Evolutionary conservation across 2,113 vertebrate species (phyloP).

Genomic region (Sinocyclocheilus rhinocerous): DNA sequence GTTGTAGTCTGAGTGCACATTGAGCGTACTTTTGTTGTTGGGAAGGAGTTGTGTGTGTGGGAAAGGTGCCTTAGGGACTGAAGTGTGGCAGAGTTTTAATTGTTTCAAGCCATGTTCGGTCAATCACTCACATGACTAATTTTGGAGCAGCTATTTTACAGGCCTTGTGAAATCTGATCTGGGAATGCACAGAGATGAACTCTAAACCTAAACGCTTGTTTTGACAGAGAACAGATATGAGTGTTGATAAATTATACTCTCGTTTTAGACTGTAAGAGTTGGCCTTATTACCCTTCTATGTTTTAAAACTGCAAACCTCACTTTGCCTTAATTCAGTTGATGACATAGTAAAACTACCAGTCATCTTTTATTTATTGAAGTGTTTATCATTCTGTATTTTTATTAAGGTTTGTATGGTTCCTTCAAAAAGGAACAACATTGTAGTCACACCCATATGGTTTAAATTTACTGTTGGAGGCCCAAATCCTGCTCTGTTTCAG

Average conservation of each 20-base stretch:
- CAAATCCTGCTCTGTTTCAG: background rate
- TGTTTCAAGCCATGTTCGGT: background rate
- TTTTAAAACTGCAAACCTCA: conserved; percentile 48
- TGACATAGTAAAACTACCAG: conserved; percentile 37
- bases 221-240: background rate
- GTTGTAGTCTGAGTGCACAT: too few species aligned
- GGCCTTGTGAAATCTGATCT: conserved; percentile 48
- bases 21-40: background rate
- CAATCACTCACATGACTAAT: conserved; percentile 11
- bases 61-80: background rate
- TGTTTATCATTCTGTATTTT: conserved; percentile 33
- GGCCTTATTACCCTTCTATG: background rate
- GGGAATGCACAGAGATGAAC: conserved; percentile 1
- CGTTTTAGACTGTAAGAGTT: too few species aligned
- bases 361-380: conserved; percentile 39
- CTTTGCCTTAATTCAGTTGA: conserved; percentile 41
- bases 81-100: conserved; percentile 7
- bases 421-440: background rate
- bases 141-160: background rate
- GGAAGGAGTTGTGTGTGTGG: background rate
- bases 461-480: conserved; percentile 16
- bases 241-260: background rate
- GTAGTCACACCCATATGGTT: conserved; percentile 12
- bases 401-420: conserved; percentile 15
- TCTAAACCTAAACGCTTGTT: background rate